Evolutionary conservation across 37 sponge, comb jelly and placozoan species (phyloP), one percentile per base, ranked within the genome.

Genomic region (Beroe ovata): DNA sequence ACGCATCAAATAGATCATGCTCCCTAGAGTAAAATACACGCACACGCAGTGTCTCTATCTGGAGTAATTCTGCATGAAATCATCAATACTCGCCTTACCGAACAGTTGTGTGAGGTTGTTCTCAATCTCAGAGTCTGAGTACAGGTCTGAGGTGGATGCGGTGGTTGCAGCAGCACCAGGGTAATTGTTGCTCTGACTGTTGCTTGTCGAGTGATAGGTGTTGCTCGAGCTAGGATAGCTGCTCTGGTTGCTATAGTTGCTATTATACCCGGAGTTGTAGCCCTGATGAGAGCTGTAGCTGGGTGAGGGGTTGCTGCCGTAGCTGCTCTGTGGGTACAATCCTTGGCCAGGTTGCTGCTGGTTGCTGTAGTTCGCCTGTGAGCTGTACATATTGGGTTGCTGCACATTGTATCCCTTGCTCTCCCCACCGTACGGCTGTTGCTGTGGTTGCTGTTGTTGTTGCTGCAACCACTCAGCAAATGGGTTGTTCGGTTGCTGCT

Each of bases 401-500:
- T 62, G 63, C 38, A n/a, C 4, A 25, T 29, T 69, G 84, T 77
- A 42, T 23, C 38, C 38, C 22, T 77, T 42, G 84, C 41, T 77
- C 25, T 42, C 42, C 41, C 84, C 84, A 26, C 47, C 22, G 28
- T 39, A 42, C 42, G 39, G 42, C 28, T 77, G 42, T 20, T 25
- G 23, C 63, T 62, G 63, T 62, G 8, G 63, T 25, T 77, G 84
- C 33, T 77, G 84, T 26, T 77, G 84, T 26, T 77, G 84, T 16
- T 42, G 42, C 23, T 39, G 54, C 38, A 77, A 23, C 84, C 84
- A 77, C 84, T 77, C 84, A 36, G 84, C 84, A 35, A 77, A 77
- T 33, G 84, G 84, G 84, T 77, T 77, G 84, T 54, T 77, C 8
- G 42, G 84, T 25, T 77, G 84, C 22, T 77, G 84, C 54, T 77